A percentile compares a stretch with the other conserved stretches of the same genome.
Conservation (phyloP, 1,140 invertebrate species). For the Ruditapes philippinarum region DNA sequence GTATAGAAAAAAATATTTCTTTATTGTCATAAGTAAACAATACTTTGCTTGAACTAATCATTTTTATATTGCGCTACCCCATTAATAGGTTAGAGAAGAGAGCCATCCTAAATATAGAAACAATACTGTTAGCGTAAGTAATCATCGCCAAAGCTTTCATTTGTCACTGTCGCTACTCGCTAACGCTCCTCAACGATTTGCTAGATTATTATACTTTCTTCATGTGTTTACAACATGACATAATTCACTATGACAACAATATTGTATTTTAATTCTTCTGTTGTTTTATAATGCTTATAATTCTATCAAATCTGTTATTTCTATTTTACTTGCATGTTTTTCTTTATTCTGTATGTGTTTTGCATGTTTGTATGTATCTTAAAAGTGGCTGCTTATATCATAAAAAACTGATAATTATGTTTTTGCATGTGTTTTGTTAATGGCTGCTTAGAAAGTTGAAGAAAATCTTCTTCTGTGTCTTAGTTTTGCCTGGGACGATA, state of each 20-base stretch:
- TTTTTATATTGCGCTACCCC: slow-evolving; percentile 9
- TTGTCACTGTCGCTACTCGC: slow-evolving; percentile 27
- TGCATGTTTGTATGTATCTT: background rate
- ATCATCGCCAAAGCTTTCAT: slow-evolving; percentile 2
- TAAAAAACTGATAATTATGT: too few species aligned
- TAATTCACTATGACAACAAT: background rate
- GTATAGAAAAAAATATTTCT: too few species aligned
- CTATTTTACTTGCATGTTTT: slow-evolving; percentile 58
- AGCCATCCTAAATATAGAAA: slow-evolving; percentile 62
- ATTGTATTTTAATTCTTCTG: background rate
- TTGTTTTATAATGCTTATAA: background rate
- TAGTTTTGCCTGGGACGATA: too few species aligned
- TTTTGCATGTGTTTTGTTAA: too few species aligned
- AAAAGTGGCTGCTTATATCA: background rate
- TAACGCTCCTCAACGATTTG: background rate
- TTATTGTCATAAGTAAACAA: too few species aligned
- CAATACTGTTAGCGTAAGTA: slow-evolving; percentile 65
- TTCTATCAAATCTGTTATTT: background rate
- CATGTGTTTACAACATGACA: background rate
- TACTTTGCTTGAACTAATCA: slow-evolving; percentile 8
- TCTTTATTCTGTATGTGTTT: slow-evolving; percentile 47
- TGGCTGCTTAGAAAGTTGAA: too few species aligned
- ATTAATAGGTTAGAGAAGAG: slow-evolving; percentile 55
- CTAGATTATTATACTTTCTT: background rate
- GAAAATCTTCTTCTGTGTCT: too few species aligned